Base-by-base conservation (phyloP, 2,113 vertebrate species). In the Poecile atricapillus region DNA sequence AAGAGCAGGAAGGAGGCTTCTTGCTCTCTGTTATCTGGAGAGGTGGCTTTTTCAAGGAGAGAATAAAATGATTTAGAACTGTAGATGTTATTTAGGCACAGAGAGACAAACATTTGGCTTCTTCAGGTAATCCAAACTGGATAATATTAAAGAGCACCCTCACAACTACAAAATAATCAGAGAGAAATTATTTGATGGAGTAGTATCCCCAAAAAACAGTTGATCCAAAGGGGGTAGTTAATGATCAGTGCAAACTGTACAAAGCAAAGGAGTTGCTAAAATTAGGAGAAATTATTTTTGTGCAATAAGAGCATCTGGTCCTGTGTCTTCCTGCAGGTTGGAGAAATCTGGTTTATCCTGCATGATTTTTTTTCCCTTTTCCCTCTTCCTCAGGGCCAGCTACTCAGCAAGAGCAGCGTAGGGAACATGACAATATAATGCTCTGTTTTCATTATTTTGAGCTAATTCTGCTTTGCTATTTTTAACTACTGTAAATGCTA, bases 401-500 rank as follows among this genome's bases (percentile, higher is more conserved):
- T 71, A 50, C 85, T 84, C 89, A 89, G 53, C 74, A 84, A 3
- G 23, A 89, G 83, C 79, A 81, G 31, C 0, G 0, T 4, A 25
- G 70, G 87, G 78, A 90, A 70, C 67, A 39, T 11, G 35, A 91
- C 65, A 91, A 77, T 69, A 43, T 70, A 91, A 93, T 28, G 17
- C 25, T 93, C 59, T 89, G 55, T 39, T 94, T 96, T 96, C 71
- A 37, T 65, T 80, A 85, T 96, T 96, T 79, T 73, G 35, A 85
- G n/a, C 67, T 55, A 77, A 76, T 91, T 89, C 68, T 69, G 53
- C 83, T 70, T 18, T 77, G 70, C 91, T 95, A 94, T 96, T 96
- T 96, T 96, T 95, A 93, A 90, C 93, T 62, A 14, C 87, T 88
- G 84, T 52, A 77, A 96, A 90, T 77, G 92, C 75, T 91, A 1